A percentile compares a stretch with the other conserved stretches of the same genome.
These are phyloP conservation scores for Xerus inauris DNA, from an alignment of 2,113 vertebrate genomes.

Conservation along the genomic window DNA sequence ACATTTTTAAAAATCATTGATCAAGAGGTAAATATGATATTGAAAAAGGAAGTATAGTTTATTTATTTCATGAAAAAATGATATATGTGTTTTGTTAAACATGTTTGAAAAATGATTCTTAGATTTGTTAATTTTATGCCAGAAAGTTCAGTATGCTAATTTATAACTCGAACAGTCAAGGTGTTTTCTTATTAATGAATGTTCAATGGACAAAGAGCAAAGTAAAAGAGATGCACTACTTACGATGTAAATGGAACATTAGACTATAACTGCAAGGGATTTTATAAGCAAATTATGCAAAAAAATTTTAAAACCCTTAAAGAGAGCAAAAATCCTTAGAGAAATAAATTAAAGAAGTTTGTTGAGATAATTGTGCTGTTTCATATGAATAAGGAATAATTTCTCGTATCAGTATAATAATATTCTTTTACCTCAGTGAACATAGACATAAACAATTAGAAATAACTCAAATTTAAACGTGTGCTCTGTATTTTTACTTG, in stretches of 20 bases:
- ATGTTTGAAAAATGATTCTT: not conserved
- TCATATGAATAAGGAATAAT: not conserved
- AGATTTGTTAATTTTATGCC: not conserved
- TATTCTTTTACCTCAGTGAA: not conserved
- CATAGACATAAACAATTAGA: not conserved
- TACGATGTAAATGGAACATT: not conserved
- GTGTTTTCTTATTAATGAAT: not conserved
- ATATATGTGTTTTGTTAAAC: not conserved
- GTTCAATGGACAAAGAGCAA: not conserved
- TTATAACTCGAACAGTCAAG: not conserved
- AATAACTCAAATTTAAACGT: conserved; percentile 22
- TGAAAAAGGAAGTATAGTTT: not conserved
- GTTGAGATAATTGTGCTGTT: not conserved
- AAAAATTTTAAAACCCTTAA: not conserved
- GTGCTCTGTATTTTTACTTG: not conserved
- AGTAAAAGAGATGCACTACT: not conserved
- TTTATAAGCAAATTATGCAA: not conserved
- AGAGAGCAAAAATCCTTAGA: not conserved
- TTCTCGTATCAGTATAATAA: not conserved
- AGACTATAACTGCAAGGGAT: not conserved
- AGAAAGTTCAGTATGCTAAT: not conserved
- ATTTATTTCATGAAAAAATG: not conserved
- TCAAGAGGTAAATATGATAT: not conserved
- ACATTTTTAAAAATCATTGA: not conserved
- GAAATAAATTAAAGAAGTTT: not conserved